Base-by-base conservation (phyloP, 2,797 vertebrate genomes). In the Spea hammondii region DNA sequence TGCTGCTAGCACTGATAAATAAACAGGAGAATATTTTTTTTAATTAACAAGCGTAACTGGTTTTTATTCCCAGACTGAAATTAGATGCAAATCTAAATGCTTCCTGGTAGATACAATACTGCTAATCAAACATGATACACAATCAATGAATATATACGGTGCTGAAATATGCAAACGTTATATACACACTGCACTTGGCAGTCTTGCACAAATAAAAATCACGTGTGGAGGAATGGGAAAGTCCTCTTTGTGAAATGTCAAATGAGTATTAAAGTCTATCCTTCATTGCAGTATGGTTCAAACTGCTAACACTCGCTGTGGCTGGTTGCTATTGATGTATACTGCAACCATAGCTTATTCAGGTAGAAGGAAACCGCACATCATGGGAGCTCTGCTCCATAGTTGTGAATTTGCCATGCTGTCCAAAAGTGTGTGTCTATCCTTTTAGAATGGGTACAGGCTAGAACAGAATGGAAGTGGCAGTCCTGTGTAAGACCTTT, bases 1-100 rank as follows among this genome's bases (percentile, higher is more conserved):
- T 54, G 55, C 45, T 70, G 11, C 14, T 72, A 8, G 50, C 68
- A 78, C 69, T 65, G 49, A 55, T 32, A 32, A 65, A 13, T 65
- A 12, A 4, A 0, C 4, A 32, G 17, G 17, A 17, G 54, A 71
- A 69, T 48, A 51, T 68, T 46, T 8, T 78, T 71, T 77, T 50
- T 59, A 64, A 71, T 54, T 14, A 60, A 69, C 4, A 8, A 46
- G 69, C 32, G 12, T 62, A 62, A 62, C n/a, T 62, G 59, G 59
- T 5, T 62, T 62, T 62, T 62, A 62, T 62, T 62, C 6, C n/a
- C 32, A 59, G 12, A 9, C n/a, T 6, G 32, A n/a, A 17, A 62
- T 14, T 62, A 5, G 14, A 17, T 62, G 59, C 7, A 14, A 62
- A 17, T 62, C 4, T 62, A 32, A 6, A 32, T 32, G 14, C 7